Conservation (phyloP, 2,113 vertebrate species). For the Lasiurus borealis region DNA sequence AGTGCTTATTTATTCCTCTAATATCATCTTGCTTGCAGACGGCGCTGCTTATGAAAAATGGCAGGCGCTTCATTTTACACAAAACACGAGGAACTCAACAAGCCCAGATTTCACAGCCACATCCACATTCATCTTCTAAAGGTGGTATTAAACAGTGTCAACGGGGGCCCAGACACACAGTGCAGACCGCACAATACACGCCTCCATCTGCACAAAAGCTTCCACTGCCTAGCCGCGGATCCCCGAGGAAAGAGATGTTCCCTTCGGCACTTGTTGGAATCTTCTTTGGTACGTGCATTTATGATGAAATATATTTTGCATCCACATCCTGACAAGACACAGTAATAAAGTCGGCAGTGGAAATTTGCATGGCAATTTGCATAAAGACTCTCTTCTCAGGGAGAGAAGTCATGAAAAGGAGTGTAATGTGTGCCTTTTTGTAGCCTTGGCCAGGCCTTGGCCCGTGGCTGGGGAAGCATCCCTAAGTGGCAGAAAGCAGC, state of each 20-base stretch:
- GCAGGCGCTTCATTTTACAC: constrained; percentile 2
- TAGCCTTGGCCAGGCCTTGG: constrained; percentile 17
- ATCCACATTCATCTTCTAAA: background rate
- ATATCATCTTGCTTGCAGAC: background rate
- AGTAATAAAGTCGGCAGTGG: constrained; percentile 64
- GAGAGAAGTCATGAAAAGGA: constrained; percentile 62
- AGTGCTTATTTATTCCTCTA: constrained; percentile 21
- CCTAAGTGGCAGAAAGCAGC: constrained; percentile 61
- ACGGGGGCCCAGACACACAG: background rate
- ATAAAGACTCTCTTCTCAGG: constrained; percentile 70
- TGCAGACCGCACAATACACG: background rate
- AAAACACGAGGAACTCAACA: constrained; percentile 27
- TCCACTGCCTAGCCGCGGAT: background rate
- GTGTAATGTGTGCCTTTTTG: constrained; percentile 41
- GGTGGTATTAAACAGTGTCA: background rate
- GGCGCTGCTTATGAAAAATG: background rate
- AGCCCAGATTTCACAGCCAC: background rate
- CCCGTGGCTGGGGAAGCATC: constrained; percentile 47
- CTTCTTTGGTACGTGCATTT: constrained; percentile 48
- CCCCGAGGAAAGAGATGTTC: background rate
- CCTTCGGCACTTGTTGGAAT: constrained; percentile 61
- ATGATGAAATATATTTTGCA: constrained; percentile 59
- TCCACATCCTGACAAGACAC: constrained; percentile 64
- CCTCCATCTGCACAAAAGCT: background rate
- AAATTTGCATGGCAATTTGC: constrained; percentile 73